Conservation (phyloP, 1,140 invertebrate species). For the Neodiprion fabricii region DNA sequence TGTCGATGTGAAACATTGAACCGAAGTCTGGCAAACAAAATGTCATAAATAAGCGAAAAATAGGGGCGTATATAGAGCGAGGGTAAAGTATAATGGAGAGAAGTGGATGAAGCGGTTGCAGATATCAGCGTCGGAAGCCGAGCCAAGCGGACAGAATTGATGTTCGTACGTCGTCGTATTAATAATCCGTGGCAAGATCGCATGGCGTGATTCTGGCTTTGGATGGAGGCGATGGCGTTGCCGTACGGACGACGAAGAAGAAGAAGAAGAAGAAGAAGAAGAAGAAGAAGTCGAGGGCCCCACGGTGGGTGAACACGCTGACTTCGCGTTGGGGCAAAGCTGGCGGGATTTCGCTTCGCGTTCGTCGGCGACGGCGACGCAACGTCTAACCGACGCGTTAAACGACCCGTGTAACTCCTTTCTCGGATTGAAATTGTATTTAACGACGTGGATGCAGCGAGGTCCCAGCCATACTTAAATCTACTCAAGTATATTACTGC, state of each 20-base stretch:
- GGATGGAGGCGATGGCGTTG: too few relatives aligned
- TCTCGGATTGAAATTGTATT: not conserved
- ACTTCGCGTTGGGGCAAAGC: not conserved
- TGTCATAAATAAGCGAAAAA: too few relatives aligned
- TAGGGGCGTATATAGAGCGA: not conserved
- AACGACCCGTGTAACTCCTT: constrained; percentile 4
- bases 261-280: too few relatives aligned
- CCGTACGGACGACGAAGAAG: too few relatives aligned
- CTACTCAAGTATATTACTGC: too few relatives aligned
- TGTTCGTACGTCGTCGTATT: constrained; percentile 5
- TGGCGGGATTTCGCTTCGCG: not conserved
- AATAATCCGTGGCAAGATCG: not conserved
- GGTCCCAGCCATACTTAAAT: too few relatives aligned
- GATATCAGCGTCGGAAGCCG: not conserved
- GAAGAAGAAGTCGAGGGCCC: not conserved
- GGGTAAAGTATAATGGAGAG: not conserved
- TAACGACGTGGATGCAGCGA: not conserved
- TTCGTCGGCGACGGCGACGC: not conserved
- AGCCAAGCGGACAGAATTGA: constrained; percentile 2
- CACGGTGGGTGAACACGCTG: constrained; percentile 3
- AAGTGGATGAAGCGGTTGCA: not conserved
- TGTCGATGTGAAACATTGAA: too few relatives aligned
- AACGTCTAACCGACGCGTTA: not conserved
- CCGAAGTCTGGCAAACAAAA: too few relatives aligned
- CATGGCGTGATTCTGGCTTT: too few relatives aligned